phyloP scores from a whole-genome alignment of 2,797 vertebrate genomes.

The Urocyon cinereoargenteus region DNA sequence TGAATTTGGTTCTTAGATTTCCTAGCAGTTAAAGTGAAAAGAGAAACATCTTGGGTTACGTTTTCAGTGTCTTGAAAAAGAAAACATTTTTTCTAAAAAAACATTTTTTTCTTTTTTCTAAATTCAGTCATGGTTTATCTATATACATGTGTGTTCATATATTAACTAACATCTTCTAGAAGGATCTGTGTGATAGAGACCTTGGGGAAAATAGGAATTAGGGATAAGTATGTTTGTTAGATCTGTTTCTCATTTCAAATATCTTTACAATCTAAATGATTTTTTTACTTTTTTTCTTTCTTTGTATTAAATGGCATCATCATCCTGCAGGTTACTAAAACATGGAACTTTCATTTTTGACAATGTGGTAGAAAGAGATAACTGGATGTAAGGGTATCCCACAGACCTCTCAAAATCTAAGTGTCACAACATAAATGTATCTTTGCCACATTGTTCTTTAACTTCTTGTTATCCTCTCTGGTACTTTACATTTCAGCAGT shows the following conservation, averaged over 20 bases:
- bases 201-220: conserved; percentile 51
- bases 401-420: neutral
- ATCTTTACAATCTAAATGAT: neutral
- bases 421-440: neutral
- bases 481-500: neutral
- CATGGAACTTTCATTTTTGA: conserved; percentile 42
- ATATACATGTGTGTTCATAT: neutral
- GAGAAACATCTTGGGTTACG: conserved; percentile 23
- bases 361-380: conserved; percentile 33
- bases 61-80: conserved; percentile 46
- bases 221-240: neutral
- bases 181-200: conserved; percentile 8
- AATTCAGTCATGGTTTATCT: neutral
- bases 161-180: conserved; percentile 38
- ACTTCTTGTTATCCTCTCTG: neutral
- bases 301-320: neutral
- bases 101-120: neutral
- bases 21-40: conserved; percentile 49
- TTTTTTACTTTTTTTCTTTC: neutral
- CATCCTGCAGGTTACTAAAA: neutral
- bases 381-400: neutral
- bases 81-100: conserved; percentile 4
- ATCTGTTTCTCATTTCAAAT: neutral
- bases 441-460: neutral
- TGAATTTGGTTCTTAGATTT: conserved; percentile 71